Conservation (phyloP, 2,113 vertebrate species). For the Damaliscus lunatus region DNA sequence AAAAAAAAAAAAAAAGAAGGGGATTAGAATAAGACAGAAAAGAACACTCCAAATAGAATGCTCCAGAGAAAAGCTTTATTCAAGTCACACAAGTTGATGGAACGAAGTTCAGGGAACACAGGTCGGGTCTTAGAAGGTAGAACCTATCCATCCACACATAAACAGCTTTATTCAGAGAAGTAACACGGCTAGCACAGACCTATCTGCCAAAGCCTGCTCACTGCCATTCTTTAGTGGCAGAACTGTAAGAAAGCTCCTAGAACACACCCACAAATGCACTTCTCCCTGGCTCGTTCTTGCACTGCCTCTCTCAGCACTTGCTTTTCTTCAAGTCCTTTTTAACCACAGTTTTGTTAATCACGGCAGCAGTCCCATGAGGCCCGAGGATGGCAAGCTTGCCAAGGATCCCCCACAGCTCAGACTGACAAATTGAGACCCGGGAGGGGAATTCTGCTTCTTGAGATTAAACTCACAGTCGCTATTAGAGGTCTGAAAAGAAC, state of each 20-base stretch:
- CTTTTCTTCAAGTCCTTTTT: background rate
- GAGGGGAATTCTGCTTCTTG: background rate
- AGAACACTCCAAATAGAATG: background rate
- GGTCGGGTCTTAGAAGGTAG: background rate
- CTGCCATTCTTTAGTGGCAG: background rate
- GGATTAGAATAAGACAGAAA: background rate
- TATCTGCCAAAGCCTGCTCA: background rate
- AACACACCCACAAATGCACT: background rate
- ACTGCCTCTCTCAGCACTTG: background rate
- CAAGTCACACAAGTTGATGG: background rate
- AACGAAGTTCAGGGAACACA: background rate
- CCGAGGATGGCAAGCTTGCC: background rate
- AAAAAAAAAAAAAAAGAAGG: background rate
- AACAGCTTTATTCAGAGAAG: background rate
- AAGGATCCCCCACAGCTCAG: background rate
- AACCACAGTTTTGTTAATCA: background rate
- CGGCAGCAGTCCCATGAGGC: background rate
- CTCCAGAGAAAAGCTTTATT: background rate
- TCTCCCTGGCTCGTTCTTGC: background rate
- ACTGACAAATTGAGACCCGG: background rate
- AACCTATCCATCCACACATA: background rate
- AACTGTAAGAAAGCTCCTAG: background rate
- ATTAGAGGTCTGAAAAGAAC: background rate
- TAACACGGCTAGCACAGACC: background rate
- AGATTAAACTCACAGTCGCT: background rate